phyloP scores from a whole-genome alignment of 2,113 vertebrate genomes.

The Chinchilla lanigera region DNA sequence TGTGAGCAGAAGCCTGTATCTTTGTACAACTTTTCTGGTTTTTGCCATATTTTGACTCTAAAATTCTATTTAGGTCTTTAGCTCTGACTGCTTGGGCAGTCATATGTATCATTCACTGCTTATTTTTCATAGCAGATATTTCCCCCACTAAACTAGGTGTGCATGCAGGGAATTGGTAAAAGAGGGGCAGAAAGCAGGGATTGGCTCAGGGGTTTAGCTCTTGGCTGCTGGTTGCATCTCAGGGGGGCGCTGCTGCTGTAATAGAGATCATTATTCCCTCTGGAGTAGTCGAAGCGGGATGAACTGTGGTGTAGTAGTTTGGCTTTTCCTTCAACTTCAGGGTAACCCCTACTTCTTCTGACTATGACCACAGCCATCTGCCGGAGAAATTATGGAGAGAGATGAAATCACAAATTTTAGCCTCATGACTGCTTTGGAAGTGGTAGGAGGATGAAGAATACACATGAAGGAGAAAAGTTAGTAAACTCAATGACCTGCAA shows the following conservation, averaged over 20 bases:
- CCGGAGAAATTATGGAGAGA: conserved; percentile 50
- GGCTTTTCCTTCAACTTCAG: conserved; percentile 45
- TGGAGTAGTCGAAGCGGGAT: conserved; percentile 3
- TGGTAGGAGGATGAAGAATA: not conserved
- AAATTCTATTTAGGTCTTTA: not conserved
- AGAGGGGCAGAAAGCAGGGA: not conserved
- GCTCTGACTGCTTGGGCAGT: not conserved
- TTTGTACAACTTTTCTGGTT: not conserved
- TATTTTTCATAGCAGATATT: not conserved
- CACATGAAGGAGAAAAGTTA: not conserved
- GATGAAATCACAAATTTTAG: conserved; percentile 57
- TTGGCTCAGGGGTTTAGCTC: not conserved
- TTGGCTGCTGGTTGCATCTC: not conserved
- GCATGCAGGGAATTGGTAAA: not conserved
- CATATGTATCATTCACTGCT: not conserved
- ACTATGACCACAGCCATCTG: not conserved
- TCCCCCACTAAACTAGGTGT: not conserved
- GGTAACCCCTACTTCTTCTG: conserved; percentile 28
- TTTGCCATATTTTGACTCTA: not conserved
- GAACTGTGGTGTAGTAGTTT: conserved; percentile 40
- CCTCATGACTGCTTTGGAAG: conserved; percentile 50
- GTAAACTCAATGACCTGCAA: not conserved
- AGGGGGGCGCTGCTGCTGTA: not conserved
- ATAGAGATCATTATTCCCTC: not conserved
- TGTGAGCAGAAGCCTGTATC: not conserved